Evolutionary conservation across 2,888 invertebrate genomes (phyloP), one percentile per base, ranked within the genome.

Genomic region (Geotrupes spiniger): DNA sequence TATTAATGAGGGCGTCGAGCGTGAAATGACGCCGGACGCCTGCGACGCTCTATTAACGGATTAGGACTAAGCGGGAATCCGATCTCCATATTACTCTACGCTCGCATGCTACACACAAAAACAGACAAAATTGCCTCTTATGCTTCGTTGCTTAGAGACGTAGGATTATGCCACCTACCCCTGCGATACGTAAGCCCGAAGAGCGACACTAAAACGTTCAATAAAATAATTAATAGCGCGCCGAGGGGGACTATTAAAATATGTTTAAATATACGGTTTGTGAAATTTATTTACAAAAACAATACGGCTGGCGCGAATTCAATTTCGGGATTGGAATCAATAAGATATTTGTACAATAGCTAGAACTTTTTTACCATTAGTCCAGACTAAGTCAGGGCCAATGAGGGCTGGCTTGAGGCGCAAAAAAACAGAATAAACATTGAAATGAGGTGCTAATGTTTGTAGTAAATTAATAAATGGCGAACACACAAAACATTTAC

Each of bases 141-240:
- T 63, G 64, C 61, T 54, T 56, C 61, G 66, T 65, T 60, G 66
- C 66, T 63, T 62, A 59, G 63, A 61, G 64, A 67, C 66, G 52
- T 55, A 61, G 67, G 66, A 67, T 67, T 67, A 65, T 61, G 56
- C 60, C 66, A 64, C 65, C 64, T 67, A 62, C 63, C 62, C 60
- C 53, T 45, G 28, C 15, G 37, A 8, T 37, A 44, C 27, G 43
- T 43, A 51, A 45, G 48, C 51, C 47, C 49, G 44, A 52, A 48
- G 42, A 46, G 52, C 49, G 46, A 44, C 54, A 52, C 58, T 62
- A 63, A 63, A 62, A 60, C 66, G 66, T 64, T 68, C 71, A 65
- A 70, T 71, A 70, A 71, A 70, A 70, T 70, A 70, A 71, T 71
- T 71, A 71, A 71, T 70, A 70, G 70, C 61, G 58, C 60, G 65